These are phyloP conservation scores for Artibeus jamaicensis DNA, from an alignment of 2,797 vertebrate genomes.

Conservation along the genomic window DNA sequence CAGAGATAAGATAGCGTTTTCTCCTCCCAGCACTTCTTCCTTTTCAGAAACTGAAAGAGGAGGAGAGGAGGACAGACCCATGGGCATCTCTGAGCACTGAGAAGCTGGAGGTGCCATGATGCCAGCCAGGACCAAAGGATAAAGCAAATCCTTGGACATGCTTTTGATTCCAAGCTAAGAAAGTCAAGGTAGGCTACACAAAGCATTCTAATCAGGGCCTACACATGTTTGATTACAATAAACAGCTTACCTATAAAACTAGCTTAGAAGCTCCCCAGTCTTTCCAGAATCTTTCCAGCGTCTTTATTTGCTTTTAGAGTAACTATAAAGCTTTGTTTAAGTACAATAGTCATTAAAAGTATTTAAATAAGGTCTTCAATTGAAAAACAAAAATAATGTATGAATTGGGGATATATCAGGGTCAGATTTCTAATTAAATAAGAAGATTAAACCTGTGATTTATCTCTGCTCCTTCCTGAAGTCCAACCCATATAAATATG, in stretches of 20 bases:
- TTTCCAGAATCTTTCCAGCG: neutral
- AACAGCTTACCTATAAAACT: neutral
- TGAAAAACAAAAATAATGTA: slow-evolving; percentile 43
- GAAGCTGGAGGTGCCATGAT: neutral
- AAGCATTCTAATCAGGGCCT: neutral
- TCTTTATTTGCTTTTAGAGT: neutral
- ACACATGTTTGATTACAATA: neutral
- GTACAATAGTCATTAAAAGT: neutral
- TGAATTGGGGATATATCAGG: neutral
- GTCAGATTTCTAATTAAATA: slow-evolving; percentile 57
- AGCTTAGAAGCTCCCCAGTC: neutral
- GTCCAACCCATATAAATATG: slow-evolving; percentile 38
- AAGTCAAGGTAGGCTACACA: neutral
- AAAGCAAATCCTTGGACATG: neutral
- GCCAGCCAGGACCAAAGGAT: neutral
- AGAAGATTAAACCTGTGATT: slow-evolving; percentile 49
- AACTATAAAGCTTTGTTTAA: neutral
- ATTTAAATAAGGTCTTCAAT: slow-evolving; percentile 40
- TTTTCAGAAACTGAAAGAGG: neutral
- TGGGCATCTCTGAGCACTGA: neutral
- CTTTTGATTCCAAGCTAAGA: neutral
- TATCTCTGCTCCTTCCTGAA: slow-evolving; percentile 45
- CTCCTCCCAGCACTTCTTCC: slow-evolving; percentile 13
- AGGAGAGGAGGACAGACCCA: neutral
- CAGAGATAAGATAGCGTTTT: slow-evolving; percentile 34